Conservation (phyloP, 1,140 invertebrate species). For the Cyphomyrmex costatus region DNA sequence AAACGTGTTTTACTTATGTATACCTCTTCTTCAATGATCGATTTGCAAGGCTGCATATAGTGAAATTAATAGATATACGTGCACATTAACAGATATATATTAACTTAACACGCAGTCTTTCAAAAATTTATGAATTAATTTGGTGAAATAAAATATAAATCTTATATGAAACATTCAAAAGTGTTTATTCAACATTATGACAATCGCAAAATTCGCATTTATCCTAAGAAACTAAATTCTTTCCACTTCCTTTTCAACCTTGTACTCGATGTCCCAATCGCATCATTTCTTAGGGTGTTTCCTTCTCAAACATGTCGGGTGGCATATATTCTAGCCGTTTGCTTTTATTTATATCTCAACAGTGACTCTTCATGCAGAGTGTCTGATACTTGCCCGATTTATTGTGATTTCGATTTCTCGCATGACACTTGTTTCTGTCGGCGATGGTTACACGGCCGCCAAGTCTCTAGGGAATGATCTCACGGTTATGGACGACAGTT, state of each 20-base stretch:
- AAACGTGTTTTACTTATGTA: conserved; percentile 1
- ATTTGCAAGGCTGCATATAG: background rate
- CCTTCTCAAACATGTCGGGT: background rate
- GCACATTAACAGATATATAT: background rate
- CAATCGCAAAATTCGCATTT: background rate
- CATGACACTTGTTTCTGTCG: conserved; percentile 43
- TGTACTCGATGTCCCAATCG: background rate
- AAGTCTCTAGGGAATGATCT: conserved; percentile 63
- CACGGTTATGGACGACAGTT: conserved; percentile 56
- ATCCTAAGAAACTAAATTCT: background rate
- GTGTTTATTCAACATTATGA: background rate
- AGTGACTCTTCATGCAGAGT: background rate
- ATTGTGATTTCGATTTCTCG: conserved; percentile 60
- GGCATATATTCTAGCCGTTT: background rate
- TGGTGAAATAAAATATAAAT: background rate
- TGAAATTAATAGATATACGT: background rate
- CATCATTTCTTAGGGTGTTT: background rate
- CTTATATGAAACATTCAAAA: background rate
- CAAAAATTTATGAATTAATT: background rate
- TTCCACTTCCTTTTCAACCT: background rate
- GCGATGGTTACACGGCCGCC: too few relatives aligned
- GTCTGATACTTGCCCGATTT: conserved; percentile 27
- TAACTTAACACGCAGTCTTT: background rate
- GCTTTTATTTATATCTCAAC: conserved; percentile 63
- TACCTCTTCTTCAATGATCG: background rate